These are phyloP conservation scores for Cheirogaleus medius DNA, from an alignment of 2,113 vertebrate species.

Conservation along the genomic window DNA sequence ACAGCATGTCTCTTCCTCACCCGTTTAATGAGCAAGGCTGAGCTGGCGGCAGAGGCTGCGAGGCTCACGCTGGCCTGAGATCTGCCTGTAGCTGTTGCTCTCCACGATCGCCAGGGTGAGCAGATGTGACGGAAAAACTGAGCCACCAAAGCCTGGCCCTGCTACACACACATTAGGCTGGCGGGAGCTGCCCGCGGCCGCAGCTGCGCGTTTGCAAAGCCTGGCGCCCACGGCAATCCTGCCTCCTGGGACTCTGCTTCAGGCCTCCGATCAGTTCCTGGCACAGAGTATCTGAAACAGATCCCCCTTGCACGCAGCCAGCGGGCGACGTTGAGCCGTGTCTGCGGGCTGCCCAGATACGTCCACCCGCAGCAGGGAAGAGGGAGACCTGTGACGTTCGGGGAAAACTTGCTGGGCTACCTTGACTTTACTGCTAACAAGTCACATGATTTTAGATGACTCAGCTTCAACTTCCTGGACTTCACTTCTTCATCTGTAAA, in stretches of 20 bases:
- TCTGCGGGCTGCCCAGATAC: rapidly evolving
- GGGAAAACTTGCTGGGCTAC: not conserved
- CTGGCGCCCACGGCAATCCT: rapidly evolving
- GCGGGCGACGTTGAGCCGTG: rapidly evolving
- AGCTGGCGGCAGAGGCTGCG: not conserved
- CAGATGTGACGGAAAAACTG: not conserved
- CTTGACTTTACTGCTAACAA: not conserved
- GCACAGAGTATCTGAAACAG: not conserved
- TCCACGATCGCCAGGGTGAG: not conserved
- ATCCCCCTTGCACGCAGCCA: rapidly evolving
- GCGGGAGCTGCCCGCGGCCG: rapidly evolving
- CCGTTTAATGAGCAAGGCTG: rapidly evolving
- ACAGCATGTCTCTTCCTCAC: rapidly evolving
- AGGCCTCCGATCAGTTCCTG: not conserved
- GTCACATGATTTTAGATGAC: too few relatives aligned
- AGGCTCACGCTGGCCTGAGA: not conserved
- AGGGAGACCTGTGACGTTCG: rapidly evolving
- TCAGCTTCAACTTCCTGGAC: too few relatives aligned
- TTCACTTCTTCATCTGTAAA: not conserved
- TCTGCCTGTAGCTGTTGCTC: not conserved
- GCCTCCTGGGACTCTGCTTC: too few relatives aligned
- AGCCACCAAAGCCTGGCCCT: too few relatives aligned
- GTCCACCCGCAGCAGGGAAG: too few relatives aligned
- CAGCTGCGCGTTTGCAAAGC: not conserved
- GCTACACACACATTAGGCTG: rapidly evolving